Evolutionary conservation across 2,797 vertebrate species (phyloP).

Genomic region (Enteromius afrohamiltoni): DNA sequence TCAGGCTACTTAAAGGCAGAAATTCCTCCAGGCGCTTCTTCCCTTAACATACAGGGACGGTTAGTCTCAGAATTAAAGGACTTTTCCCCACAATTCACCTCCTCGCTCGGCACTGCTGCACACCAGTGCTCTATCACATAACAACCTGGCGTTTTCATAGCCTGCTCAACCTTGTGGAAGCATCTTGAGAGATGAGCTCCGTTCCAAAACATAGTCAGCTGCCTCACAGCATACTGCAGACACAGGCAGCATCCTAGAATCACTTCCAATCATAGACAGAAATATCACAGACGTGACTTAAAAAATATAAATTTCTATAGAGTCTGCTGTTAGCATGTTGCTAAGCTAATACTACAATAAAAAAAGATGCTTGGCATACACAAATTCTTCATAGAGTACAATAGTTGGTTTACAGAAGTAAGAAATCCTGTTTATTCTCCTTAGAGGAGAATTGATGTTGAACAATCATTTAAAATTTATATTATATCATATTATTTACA

Average conservation of each 20-base stretch:
- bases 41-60: conserved; percentile 25
- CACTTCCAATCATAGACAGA: not conserved
- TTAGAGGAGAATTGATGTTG: not conserved
- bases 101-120: conserved; percentile 12
- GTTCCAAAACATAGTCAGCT: not conserved
- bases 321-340: not conserved
- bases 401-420: not conserved
- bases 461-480: too few relatives aligned
- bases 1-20: conserved; percentile 38
- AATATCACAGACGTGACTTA: not conserved
- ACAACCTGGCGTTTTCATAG: conserved; percentile 34
- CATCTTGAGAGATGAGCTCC: conserved; percentile 11
- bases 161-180: conserved; percentile 28
- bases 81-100: conserved; percentile 22
- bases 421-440: not conserved
- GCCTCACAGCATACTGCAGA: not conserved
- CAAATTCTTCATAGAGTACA: not conserved
- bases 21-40: conserved; percentile 37
- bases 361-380: not conserved
- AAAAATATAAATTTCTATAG: not conserved
- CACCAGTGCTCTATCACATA: conserved; percentile 35
- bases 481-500: too few relatives aligned
- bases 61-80: conserved; percentile 40
- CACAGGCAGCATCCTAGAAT: conserved; percentile 1
- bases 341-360: not conserved